Percentiles rank a stretch among this genome's conserved stretches.
phyloP scores from a whole-genome alignment of 2,888 invertebrate species.

The Cheilosia scutellata region DNA sequence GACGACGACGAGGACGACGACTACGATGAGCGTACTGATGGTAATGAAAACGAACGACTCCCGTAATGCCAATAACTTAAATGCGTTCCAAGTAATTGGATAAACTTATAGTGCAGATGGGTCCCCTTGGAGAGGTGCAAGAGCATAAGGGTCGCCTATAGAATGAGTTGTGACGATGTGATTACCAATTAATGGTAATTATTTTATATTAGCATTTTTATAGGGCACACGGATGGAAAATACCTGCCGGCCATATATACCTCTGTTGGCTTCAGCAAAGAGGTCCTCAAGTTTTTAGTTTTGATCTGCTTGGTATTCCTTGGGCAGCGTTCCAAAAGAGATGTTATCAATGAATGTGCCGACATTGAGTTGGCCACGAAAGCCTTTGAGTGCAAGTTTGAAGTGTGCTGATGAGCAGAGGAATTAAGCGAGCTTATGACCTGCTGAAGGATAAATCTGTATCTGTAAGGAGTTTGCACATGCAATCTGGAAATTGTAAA shows the following conservation, averaged over 20 bases:
- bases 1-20: conserved; percentile 11
- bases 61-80: conserved; percentile 76
- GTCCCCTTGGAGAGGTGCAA: background rate
- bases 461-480: no score
- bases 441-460: background rate
- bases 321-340: background rate
- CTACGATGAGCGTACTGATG: conserved; percentile 31
- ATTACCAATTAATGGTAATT: conserved; percentile 79
- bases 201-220: conserved; percentile 79
- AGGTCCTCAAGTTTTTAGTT: conserved; percentile 5
- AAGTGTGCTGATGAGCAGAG: background rate
- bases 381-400: conserved; percentile 1
- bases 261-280: conserved; percentile 6
- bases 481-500: background rate
- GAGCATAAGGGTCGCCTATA: conserved; percentile 34
- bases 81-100: conserved; percentile 76
- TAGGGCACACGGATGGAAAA: conserved; percentile 40
- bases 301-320: background rate
- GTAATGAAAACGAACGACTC: conserved; percentile 77
- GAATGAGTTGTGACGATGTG: conserved; percentile 73
- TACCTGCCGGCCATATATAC: conserved; percentile 9
- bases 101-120: conserved; percentile 71
- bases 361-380: conserved; percentile 26
- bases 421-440: conserved; percentile 15
- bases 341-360: conserved; percentile 44